Base-by-base conservation (phyloP, 2,888 invertebrate species). In the Conus canariensis region DNA sequence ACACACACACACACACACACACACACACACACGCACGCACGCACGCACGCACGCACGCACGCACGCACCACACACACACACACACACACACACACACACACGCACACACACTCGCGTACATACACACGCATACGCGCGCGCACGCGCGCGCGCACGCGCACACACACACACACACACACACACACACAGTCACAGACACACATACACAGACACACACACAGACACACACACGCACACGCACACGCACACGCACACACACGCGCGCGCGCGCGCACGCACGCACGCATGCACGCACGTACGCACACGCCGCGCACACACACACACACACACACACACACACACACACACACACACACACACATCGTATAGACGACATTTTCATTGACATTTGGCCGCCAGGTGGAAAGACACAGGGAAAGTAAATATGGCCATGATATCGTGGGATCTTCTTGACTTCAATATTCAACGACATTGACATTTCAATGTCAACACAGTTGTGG, bases 261-360 rank as follows among this genome's bases (percentile, higher is more conserved):
- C 70, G 7, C 70, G 7, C 6, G 7, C 70, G 3, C 70, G 7
- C 70, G 7, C 8, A 70, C 70, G 7, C 70, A 70, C 4, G 7
- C 70, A 70, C 70, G 7, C 70, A 70, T 8, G 7, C 70, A 70
- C 70, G 7, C 70, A 70, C 70, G 7, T 8, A 70, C 70, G 7
- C 70, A 70, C 70, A 70, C 70, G 7, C 8, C 70, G 19, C 70
- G 1, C 70, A 70, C 70, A 70, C 70, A 70, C 70, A 70, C 70
- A 70, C 70, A 70, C 70, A 70, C 70, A 70, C 70, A 70, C 70
- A 70, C 70, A 70, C 70, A 64, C 60, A 64, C 60, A 64, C 60
- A 64, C 60, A 64, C 60, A 64, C 60, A 64, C 60, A 64, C 60
- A 64, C 60, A 64, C 60, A 30, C 30, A 30, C 30, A 30, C 30